Evolutionary conservation across 2,888 invertebrate genomes (phyloP), one percentile per base, ranked within the genome.

Genomic region (Sarcophaga caerulescens): DNA sequence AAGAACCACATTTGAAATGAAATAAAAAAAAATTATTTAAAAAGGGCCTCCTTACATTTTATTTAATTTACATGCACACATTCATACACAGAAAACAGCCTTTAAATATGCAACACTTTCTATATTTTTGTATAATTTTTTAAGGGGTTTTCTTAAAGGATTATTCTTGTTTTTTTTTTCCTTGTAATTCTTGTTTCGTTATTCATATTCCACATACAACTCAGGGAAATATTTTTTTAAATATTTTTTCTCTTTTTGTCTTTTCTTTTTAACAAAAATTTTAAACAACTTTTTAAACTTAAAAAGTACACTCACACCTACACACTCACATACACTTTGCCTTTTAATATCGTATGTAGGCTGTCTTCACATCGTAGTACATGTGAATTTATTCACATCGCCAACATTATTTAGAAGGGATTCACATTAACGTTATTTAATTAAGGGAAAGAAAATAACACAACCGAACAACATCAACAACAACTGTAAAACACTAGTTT

Each of bases 31-130:
- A 17, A 35, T 35, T 35, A 35, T 35, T 35, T 8, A 35, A 35
- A 35, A 35, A 35, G 8, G 35, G 35, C 35, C 52, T 12, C 17
- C 52, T 52, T 52, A 52, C 1, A 52, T 52, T 52, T 52, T 52
- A 52, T 17, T 14, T 52, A 17, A 14, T 52, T 52, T 14, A 52
- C 5, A 14, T 52, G 17, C 52, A 52, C 14, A 52, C 52, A 52
- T 52, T 2, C 35, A 35, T 35, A 35, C 8, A 35, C 2, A 10
- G 35, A 10, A 77, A 62, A 68, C 65, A 21, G 62, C 73, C 74
- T 52, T 78, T 47, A 85, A 70, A 74, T 81, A 78, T 74, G 81
- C 81, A 78, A 70, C 63, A 81, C 60, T 66, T 81, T 70, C 62
- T 75, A 12, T 68, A 66, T 44, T 59, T 57, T 23, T 66, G 35